phyloP scores from a whole-genome alignment of 2,888 invertebrate genomes.

The Endotricha flammealis region DNA sequence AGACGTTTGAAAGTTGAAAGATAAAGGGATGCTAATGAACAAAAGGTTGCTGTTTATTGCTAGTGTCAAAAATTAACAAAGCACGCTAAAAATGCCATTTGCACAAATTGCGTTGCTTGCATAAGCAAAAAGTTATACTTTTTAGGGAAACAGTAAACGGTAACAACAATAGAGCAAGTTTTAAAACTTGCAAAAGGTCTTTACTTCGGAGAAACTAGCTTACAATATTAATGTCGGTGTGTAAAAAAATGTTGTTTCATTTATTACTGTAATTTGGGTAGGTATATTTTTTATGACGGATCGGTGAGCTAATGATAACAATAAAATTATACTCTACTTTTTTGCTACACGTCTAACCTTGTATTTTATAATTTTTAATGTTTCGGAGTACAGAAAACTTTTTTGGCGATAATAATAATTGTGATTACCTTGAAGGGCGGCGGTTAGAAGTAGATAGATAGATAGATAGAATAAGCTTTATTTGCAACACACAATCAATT shows the following conservation, averaged over 20 bases:
- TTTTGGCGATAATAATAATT: too few relatives aligned
- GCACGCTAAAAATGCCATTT: slow-evolving; percentile 55
- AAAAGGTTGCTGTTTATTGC: slow-evolving; percentile 44
- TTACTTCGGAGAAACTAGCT: slow-evolving; percentile 22
- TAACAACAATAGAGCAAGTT: slow-evolving; percentile 28
- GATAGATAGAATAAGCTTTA: too few relatives aligned
- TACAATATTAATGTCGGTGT: slow-evolving; percentile 10
- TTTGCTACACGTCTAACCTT: not conserved
- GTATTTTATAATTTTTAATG: not conserved
- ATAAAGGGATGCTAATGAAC: slow-evolving; percentile 23
- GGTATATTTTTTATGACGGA: not conserved
- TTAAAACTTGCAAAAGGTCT: slow-evolving; percentile 43
- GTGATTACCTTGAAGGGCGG: too few relatives aligned
- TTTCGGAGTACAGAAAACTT: slow-evolving; percentile 1
- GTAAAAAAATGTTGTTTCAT: slow-evolving; percentile 3
- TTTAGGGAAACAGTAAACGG: slow-evolving; percentile 27
- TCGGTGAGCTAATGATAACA: not conserved
- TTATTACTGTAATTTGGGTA: not conserved
- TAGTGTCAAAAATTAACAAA: slow-evolving; percentile 37
- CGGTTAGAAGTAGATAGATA: too few relatives aligned
- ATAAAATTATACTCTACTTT: not conserved
- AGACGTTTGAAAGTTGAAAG: not conserved
- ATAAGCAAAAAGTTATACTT: slow-evolving; percentile 35
- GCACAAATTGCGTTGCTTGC: slow-evolving; percentile 57
- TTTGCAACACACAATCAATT: too few relatives aligned